Conservation (phyloP, 2,113 vertebrate species). For the Pelobates fuscus region DNA sequence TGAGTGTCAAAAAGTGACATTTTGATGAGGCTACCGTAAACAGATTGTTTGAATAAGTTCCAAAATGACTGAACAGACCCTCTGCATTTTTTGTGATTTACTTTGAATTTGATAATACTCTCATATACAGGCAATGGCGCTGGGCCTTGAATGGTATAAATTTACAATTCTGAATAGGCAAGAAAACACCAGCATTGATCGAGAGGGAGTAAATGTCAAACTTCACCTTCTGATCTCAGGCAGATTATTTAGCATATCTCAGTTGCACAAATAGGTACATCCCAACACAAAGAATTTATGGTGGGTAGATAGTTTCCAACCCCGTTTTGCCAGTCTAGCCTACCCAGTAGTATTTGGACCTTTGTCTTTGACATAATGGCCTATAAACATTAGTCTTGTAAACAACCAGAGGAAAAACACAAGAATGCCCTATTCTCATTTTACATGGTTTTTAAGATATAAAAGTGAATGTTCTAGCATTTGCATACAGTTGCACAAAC, state of each 20-base stretch:
- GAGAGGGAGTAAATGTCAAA: not conserved
- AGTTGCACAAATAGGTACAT: not conserved
- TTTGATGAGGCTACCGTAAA: too few relatives aligned
- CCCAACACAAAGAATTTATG: not conserved
- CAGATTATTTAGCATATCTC: not conserved
- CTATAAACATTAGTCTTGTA: slow-evolving; percentile 11
- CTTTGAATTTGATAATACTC: not conserved
- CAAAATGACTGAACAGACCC: too few relatives aligned
- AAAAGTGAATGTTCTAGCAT: slow-evolving; percentile 10
- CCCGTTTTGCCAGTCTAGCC: not conserved
- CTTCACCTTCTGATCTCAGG: not conserved
- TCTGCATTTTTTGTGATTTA: not conserved
- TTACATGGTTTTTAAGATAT: slow-evolving; percentile 17
- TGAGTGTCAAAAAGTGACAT: too few relatives aligned
- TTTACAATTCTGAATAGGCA: not conserved
- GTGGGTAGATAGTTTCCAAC: not conserved
- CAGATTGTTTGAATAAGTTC: too few relatives aligned
- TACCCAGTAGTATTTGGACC: not conserved
- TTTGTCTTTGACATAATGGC: not conserved
- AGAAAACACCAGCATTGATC: not conserved
- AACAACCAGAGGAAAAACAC: slow-evolving; percentile 1
- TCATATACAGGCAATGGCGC: not conserved
- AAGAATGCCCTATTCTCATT: slow-evolving; percentile 24
- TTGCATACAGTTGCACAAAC: slow-evolving; percentile 39
- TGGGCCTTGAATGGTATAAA: not conserved